phyloP scores from a whole-genome alignment of 2,113 vertebrate species.

The Ophiodon elongatus region DNA sequence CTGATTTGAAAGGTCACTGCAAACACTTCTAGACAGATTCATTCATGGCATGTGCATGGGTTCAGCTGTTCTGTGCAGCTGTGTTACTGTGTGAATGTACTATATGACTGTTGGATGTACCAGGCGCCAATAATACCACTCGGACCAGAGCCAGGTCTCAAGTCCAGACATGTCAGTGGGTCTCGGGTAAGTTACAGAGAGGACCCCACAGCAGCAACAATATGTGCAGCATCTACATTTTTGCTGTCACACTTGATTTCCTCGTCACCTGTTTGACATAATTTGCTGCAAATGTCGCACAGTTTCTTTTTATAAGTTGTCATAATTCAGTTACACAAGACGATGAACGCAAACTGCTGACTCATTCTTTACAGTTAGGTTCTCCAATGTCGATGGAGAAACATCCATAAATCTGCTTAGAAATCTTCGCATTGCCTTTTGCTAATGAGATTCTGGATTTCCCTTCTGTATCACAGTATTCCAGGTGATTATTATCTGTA shows the following conservation, averaged over 20 bases:
- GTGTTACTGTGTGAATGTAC: too few relatives aligned
- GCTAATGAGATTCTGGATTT: background rate
- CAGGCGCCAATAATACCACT: too few relatives aligned
- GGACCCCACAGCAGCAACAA: background rate
- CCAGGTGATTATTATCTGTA: background rate
- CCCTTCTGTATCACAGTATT: too few relatives aligned
- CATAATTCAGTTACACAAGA: background rate
- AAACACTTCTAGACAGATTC: background rate
- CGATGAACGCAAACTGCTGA: too few relatives aligned
- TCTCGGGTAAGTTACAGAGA: background rate
- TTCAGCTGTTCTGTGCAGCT: background rate
- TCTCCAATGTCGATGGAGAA: background rate
- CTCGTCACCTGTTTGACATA: background rate
- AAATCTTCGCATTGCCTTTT: background rate
- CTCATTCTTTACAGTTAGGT: background rate
- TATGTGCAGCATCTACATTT: background rate
- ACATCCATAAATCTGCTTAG: background rate
- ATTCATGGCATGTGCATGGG: background rate
- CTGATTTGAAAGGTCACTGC: conserved; percentile 16
- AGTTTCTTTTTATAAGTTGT: background rate
- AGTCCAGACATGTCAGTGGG: too few relatives aligned
- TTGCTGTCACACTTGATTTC: too few relatives aligned
- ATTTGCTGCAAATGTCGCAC: background rate
- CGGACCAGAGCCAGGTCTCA: too few relatives aligned
- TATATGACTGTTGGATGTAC: too few relatives aligned